Percentiles rank a stretch among this genome's conserved stretches.
phyloP scores from a whole-genome alignment of 2,888 invertebrate genomes.

The Macrosoma leucophasiata region DNA sequence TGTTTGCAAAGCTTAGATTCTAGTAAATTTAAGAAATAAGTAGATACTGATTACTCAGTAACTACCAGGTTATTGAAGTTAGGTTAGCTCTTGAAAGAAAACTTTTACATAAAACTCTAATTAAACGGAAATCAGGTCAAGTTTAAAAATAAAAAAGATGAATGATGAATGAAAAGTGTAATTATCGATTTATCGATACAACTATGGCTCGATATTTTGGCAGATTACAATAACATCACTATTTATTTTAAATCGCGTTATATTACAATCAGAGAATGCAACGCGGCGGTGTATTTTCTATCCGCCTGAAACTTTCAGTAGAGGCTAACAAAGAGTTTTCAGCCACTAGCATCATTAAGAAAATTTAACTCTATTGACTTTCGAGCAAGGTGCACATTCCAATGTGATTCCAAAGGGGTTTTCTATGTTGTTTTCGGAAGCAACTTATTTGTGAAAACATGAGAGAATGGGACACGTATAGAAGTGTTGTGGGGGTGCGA shows the following conservation, averaged over 20 bases:
- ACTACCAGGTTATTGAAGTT: too few species aligned
- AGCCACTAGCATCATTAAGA: constrained; percentile 26
- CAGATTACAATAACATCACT: constrained; percentile 35
- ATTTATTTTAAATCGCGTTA: constrained; percentile 68
- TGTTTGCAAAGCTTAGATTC: too few species aligned
- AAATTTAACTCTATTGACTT: constrained; percentile 30
- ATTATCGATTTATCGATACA: constrained; percentile 21
- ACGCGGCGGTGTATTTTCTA: constrained; percentile 56
- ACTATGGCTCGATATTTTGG: too few species aligned
- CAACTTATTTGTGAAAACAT: constrained; percentile 74
- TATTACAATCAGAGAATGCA: constrained; percentile 70
- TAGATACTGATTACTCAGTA: too few species aligned
- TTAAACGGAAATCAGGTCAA: too few species aligned
- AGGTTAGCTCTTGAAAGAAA: too few species aligned
- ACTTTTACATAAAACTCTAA: too few species aligned
- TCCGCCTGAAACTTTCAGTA: constrained; percentile 58
- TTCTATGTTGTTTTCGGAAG: constrained; percentile 74
- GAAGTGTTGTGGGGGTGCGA: constrained; percentile 32
- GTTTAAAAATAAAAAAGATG: too few species aligned
- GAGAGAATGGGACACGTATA: constrained; percentile 45
- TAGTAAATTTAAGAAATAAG: too few species aligned
- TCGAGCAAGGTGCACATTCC: constrained; percentile 32
- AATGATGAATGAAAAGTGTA: too few species aligned
- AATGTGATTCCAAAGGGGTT: constrained; percentile 37
- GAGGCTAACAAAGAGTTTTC: constrained; percentile 54